Evolutionary conservation across 2,113 vertebrate genomes (phyloP).

Genomic region (Periophthalmodon schlosseri): DNA sequence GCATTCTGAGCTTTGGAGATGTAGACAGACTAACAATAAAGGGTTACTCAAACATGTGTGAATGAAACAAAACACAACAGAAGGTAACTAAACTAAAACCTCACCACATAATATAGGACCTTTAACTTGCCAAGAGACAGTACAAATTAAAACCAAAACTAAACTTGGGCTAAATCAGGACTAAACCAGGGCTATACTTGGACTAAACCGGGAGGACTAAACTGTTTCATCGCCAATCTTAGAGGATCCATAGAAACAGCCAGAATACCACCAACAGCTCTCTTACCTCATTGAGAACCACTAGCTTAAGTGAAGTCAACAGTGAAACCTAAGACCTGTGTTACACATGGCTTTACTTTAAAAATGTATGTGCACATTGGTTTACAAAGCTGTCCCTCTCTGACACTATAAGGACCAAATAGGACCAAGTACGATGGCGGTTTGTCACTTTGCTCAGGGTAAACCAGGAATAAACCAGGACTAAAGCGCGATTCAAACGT

Average conservation of each 20-base stretch:
- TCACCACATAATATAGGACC: no score
- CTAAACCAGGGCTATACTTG: neutral
- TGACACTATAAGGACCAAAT: neutral
- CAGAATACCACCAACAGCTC: neutral
- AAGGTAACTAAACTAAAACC: no score
- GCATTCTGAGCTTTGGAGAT: no score
- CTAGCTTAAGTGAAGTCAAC: constrained; percentile 42
- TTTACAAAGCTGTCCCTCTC: neutral
- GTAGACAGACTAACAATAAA: no score
- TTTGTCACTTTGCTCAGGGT: constrained; percentile 40
- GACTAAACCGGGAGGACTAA: neutral
- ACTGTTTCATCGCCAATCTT: neutral
- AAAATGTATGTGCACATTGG: constrained; percentile 9
- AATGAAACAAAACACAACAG: no score
- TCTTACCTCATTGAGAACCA: neutral
- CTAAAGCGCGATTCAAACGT: no score
- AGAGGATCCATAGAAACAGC: neutral
- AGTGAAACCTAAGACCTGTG: constrained; percentile 30
- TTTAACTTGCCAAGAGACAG: neutral
- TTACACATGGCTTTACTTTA: constrained; percentile 12
- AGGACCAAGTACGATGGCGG: constrained; percentile 38
- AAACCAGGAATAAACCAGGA: neutral
- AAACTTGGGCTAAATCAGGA: neutral
- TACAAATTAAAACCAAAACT: neutral
- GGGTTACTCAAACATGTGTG: no score